A percentile compares a stretch with the other conserved stretches of the same genome.
Evolutionary conservation across 2,797 vertebrate genomes (phyloP).

Genomic region (Sebastes hopkinsi): DNA sequence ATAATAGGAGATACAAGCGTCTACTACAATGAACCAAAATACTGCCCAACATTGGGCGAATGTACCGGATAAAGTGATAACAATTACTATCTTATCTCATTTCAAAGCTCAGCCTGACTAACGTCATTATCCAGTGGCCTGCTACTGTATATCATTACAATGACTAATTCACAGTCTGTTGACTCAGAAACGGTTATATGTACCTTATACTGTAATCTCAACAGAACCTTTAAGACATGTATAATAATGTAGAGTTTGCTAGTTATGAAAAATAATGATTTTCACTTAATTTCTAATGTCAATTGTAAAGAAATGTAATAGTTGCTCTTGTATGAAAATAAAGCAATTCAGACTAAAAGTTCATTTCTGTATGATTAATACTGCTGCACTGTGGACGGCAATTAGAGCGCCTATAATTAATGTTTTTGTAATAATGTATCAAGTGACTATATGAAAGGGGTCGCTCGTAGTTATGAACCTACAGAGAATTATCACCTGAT

Average conservation of each 20-base stretch:
- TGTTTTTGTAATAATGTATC: not conserved
- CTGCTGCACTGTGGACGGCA: not conserved
- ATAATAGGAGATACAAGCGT: not conserved
- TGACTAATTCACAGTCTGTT: not conserved
- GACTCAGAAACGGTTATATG: not conserved
- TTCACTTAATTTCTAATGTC: not conserved
- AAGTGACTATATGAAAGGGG: not conserved
- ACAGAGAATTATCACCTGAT: not conserved
- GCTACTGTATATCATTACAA: not conserved
- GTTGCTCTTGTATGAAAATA: slow-evolving; percentile 27
- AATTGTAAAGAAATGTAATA: not conserved
- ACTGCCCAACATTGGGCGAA: not conserved
- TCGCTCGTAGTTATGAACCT: not conserved
- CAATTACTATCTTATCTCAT: not conserved
- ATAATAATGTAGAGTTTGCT: slow-evolving; percentile 14
- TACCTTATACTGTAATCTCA: not conserved
- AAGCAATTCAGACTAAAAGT: slow-evolving; percentile 5
- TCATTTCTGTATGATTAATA: not conserved
- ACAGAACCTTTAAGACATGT: not conserved
- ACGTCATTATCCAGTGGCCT: not conserved
- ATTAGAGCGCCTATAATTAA: not conserved
- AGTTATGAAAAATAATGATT: not conserved
- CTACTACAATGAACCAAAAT: not conserved
- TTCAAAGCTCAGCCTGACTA: not conserved
- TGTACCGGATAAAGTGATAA: not conserved